A percentile compares a stretch with the other conserved stretches of the same genome.
Conservation (phyloP, 2,888 invertebrate genomes). For the Craniophora ligustri region DNA sequence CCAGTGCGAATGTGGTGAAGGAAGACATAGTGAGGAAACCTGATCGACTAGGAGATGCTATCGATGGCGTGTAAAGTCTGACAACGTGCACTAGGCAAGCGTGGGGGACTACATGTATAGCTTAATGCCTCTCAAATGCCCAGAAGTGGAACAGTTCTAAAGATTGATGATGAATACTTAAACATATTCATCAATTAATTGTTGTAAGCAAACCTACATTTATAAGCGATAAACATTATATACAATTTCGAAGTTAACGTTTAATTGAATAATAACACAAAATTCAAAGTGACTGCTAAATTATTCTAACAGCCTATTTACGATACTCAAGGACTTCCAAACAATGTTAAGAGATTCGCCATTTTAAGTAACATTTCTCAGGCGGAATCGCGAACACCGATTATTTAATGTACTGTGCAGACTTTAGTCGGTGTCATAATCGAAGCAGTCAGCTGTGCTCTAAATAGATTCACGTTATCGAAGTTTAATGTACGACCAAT, state of each 20-base stretch:
- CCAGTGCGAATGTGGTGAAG: too few species aligned
- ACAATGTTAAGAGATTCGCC: conserved; percentile 53
- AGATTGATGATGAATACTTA: too few species aligned
- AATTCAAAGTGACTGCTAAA: conserved; percentile 18
- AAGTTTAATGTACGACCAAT: conserved; percentile 60
- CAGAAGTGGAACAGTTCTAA: too few species aligned
- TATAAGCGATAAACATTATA: too few species aligned
- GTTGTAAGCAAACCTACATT: too few species aligned
- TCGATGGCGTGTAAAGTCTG: too few species aligned
- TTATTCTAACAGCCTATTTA: conserved; percentile 45
- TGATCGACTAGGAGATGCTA: too few species aligned
- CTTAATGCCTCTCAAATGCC: too few species aligned
- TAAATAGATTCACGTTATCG: conserved; percentile 69
- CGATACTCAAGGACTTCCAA: conserved; percentile 41
- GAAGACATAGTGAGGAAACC: too few species aligned
- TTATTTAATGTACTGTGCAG: conserved; percentile 81
- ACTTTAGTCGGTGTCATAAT: conserved; percentile 75
- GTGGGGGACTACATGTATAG: too few species aligned
- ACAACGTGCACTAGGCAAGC: too few species aligned
- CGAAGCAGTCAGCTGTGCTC: conserved; percentile 72
- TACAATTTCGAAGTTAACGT: not conserved
- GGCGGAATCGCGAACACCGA: conserved; percentile 55
- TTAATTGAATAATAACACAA: conserved; percentile 29
- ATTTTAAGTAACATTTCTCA: conserved; percentile 57
- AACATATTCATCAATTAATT: too few species aligned